Evolutionary conservation across 2,888 invertebrate species (phyloP), one percentile per base, ranked within the genome.

Genomic region (Chydorus sphaericus): DNA sequence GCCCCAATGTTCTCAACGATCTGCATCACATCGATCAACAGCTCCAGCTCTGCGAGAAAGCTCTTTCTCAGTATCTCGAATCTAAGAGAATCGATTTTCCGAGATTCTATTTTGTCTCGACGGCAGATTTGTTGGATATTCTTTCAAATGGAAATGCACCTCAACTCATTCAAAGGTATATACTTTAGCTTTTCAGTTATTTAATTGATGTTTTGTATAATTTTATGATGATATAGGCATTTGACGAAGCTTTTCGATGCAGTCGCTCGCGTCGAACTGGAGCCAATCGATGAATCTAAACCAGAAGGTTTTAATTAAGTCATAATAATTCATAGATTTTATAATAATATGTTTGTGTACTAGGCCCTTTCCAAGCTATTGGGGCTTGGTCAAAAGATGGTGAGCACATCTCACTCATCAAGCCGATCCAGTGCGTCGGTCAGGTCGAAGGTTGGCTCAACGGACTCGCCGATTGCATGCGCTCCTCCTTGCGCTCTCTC

Each of bases 351-450:
- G n/a, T n/a, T n/a, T n/a, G n/a, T n/a, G n/a, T n/a, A n/a, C n/a
- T 28, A 23, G 44, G 26, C 23, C 48, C 10, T 55, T 63, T 55
- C 62, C 64, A 75, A 23, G 85, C 88, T 5, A 71, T 78, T 51
- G 91, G 87, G 26, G 94, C 94, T 92, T 80, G 79, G 66, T 91
- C 93, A 44, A 93, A 94, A 69, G 94, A 96, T 71, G 92, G 92
- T 1, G 94, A 96, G 74, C 84, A 83, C 65, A 91, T 94, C 1
- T 77, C 80, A 51, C 87, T 94, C 68, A 82, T 81, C 66, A 78
- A 79, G 58, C 70, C 76, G 49, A 86, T 89, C 68, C 82, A 83
- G 66, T 92, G 93, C 65, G 82, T 79, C 54, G 94, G 94, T 29
- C 61, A 84, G 83, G 85, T 91, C 3, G 94, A 96, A 74, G 81